These are phyloP conservation scores for Tipula unca DNA, from an alignment of 2,888 invertebrate species.

Conservation along the genomic window DNA sequence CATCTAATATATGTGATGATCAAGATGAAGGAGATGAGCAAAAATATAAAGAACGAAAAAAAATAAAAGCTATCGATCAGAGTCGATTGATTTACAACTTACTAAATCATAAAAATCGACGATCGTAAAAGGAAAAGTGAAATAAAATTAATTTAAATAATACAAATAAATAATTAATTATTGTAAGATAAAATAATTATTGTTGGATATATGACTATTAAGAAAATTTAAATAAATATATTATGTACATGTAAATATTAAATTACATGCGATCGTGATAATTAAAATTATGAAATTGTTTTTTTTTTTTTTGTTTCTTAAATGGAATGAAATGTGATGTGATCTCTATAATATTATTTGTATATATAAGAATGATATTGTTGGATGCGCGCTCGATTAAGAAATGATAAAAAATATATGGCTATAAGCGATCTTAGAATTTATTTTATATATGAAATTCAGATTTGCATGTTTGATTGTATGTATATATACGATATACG, in stretches of 20 bases:
- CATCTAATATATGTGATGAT: neutral
- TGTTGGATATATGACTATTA: neutral
- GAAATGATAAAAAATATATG: neutral
- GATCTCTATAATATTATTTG: no score
- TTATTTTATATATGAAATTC: neutral
- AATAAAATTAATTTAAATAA: neutral
- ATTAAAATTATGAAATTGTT: neutral
- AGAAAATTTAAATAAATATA: neutral
- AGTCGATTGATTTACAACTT: neutral
- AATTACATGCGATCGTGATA: conserved; percentile 3
- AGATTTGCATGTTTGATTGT: neutral
- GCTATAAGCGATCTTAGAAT: neutral
- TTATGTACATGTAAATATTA: neutral
- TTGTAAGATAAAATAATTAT: neutral
- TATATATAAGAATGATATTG: neutral
- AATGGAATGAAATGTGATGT: neutral
- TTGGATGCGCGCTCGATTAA: neutral
- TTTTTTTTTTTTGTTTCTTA: neutral
- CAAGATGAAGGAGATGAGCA: neutral
- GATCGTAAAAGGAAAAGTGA: neutral
- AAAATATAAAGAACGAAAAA: no score
- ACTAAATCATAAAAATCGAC: neutral
- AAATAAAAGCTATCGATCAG: no score
- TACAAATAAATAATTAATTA: conserved; percentile 3
- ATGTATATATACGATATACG: neutral